These are phyloP conservation scores for Pseudoips prasinana DNA, from an alignment of 2,888 invertebrate species.

Conservation along the genomic window DNA sequence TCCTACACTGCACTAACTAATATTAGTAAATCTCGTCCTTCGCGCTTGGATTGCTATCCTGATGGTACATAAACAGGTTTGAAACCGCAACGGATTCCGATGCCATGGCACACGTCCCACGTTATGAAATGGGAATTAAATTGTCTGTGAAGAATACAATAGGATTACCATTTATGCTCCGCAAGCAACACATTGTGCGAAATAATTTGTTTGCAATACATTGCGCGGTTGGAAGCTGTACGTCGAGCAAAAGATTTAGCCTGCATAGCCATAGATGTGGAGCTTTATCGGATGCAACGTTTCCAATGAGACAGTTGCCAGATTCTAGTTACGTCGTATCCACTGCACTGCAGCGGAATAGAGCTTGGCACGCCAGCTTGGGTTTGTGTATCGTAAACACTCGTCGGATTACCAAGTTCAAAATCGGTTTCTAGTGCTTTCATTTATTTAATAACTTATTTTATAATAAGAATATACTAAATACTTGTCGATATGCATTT, in stretches of 20 bases:
- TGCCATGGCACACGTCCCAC: constrained; percentile 45
- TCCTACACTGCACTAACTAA: background rate
- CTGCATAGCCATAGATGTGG: constrained; percentile 30
- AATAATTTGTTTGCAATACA: constrained; percentile 23
- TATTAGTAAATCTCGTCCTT: constrained; percentile 31
- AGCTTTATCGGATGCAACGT: background rate
- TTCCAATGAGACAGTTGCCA: constrained; percentile 9
- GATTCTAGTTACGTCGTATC: constrained; percentile 36
- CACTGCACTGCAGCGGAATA: constrained; percentile 41
- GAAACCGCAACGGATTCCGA: constrained; percentile 21
- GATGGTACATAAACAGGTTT: constrained; percentile 38
- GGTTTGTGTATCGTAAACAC: constrained; percentile 37
- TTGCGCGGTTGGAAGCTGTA: constrained; percentile 22
- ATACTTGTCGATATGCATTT: too few species aligned
- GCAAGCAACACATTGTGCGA: constrained; percentile 9
- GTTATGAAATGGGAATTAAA: constrained; percentile 69
- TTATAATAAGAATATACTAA: constrained; percentile 5
- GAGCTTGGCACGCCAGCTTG: constrained; percentile 33
- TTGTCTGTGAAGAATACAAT: constrained; percentile 68
- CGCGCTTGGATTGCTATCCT: constrained; percentile 44
- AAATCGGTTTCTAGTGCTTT: constrained; percentile 13
- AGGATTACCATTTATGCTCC: constrained; percentile 51
- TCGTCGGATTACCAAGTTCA: constrained; percentile 34
- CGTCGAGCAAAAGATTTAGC: constrained; percentile 1
- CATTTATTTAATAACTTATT: background rate